Conservation (phyloP, 2,113 vertebrate genomes). For the Columba janthina region DNA sequence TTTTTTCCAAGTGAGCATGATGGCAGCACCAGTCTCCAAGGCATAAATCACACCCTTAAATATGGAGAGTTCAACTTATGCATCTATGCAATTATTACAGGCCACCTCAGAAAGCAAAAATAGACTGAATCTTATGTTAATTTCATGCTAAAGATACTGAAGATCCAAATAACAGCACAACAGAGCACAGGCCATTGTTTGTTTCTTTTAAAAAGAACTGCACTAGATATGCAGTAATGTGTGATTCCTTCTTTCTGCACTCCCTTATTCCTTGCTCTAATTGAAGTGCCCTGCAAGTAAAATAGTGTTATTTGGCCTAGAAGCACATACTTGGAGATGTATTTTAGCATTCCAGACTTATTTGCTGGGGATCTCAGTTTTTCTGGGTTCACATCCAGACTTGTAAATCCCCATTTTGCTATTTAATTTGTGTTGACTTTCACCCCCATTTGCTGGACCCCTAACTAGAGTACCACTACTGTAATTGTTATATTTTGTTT, state of each 20-base stretch:
- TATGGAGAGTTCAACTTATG: not conserved
- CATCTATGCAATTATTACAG: not conserved
- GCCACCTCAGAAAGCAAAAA: not conserved
- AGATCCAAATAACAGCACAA: not conserved
- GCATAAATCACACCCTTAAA: not conserved
- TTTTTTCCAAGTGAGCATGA: not conserved
- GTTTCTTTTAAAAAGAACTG: not conserved
- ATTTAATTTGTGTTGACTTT: not conserved
- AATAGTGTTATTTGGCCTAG: not conserved
- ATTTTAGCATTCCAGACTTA: not conserved
- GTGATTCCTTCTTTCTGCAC: not conserved
- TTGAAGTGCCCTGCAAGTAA: not conserved
- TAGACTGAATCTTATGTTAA: not conserved
- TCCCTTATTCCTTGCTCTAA: not conserved
- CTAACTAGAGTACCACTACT: not conserved
- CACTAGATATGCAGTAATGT: not conserved
- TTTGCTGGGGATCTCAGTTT: not conserved
- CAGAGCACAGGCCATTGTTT: not conserved
- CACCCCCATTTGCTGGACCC: not conserved
- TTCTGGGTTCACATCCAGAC: not conserved
- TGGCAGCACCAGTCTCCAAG: not conserved
- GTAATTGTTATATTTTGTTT: not conserved
- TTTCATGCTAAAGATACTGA: slow-evolving; percentile 7
- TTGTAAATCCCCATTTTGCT: not conserved
- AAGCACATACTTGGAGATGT: not conserved